Evolutionary conservation across 2,797 vertebrate genomes (phyloP), one percentile per base, ranked within the genome.

Genomic region (Anabas testudineus): DNA sequence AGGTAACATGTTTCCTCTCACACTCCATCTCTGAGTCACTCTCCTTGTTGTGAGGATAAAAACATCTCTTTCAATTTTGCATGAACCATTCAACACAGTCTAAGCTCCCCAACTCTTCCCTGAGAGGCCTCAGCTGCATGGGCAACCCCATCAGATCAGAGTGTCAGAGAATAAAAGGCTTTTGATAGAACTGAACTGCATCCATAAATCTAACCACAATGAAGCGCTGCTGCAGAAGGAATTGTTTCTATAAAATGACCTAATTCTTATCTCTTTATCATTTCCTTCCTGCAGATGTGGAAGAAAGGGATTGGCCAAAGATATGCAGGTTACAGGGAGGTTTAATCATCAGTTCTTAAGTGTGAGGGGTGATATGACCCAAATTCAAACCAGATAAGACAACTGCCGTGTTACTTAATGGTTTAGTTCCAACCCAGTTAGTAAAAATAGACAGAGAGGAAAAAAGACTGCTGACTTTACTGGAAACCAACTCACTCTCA

Each of bases 341-440:
- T 66, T 56, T 37, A 58, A 3, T 54, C 10, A 2, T 72, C 24
- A 15, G 49, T 21, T 67, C 45, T 51, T 58, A 21, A 69, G 36
- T 21, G 39, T 69, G n/a, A 68, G 39, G 62, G 54, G 21, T 15
- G n/a, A 63, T 45, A 36, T 80, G 80, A 85, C 79, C 82, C 62
- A 74, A 18, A 84, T 84, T 74, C 59, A 83, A 47, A 62, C 7
- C 9, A 9, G 52, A 63, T 59, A 52, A 72, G 42, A 72, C 63
- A 74, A 68, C 67, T 42, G 74, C 67, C 21, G 7, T 63, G 74
- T 67, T 59, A 81, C 77, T 80, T 69, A 74, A 75, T 74, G 75
- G 39, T 82, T 90, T 85, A 87, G 54, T 83, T 88, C 81, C 80
- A 87, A 77, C 78, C 85, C 82, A 87, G 82, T 84, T 79, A 67